Evolutionary conservation across 2,888 invertebrate genomes (phyloP).

Genomic region (Scaptomyza flava): DNA sequence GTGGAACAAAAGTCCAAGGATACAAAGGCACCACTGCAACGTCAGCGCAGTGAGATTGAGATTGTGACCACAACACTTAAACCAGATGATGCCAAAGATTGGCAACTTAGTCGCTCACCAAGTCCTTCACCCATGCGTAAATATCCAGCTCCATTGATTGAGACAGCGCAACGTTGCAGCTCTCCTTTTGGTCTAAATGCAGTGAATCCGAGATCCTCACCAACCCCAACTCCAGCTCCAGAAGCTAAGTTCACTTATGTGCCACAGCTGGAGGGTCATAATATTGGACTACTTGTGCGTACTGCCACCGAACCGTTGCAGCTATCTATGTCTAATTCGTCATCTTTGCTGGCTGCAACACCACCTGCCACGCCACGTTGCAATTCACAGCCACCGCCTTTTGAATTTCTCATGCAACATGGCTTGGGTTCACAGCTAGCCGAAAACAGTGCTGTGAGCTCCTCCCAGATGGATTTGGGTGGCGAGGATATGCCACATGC

Average conservation of each 20-base stretch:
- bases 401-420: conserved; percentile 71
- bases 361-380: conserved; percentile 70
- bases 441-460: not conserved
- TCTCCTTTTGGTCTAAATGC: conserved; percentile 79
- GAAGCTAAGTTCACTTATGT: conserved; percentile 61
- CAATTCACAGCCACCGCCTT: conserved; percentile 72
- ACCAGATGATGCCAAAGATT: conserved; percentile 21
- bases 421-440: conserved; percentile 22
- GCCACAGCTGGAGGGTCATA: conserved; percentile 81
- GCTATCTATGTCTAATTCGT: conserved; percentile 57
- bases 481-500: conserved; percentile 46
- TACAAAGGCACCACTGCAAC: conserved; percentile 34
- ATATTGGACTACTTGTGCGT: conserved; percentile 77
- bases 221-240: conserved; percentile 27
- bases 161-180: conserved; percentile 68
- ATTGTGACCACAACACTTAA: conserved; percentile 51
- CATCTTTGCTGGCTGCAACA: conserved; percentile 60
- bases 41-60: conserved; percentile 64
- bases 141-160: conserved; percentile 76
- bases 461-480: conserved; percentile 3
- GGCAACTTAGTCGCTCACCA: conserved; percentile 59
- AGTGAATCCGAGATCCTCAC: conserved; percentile 33
- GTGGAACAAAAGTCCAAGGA: conserved; percentile 21
- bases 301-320: conserved; percentile 60
- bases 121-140: conserved; percentile 58